These are phyloP conservation scores for Oreochromis spilurus DNA, from an alignment of 2,113 vertebrate species.

Conservation along the genomic window DNA sequence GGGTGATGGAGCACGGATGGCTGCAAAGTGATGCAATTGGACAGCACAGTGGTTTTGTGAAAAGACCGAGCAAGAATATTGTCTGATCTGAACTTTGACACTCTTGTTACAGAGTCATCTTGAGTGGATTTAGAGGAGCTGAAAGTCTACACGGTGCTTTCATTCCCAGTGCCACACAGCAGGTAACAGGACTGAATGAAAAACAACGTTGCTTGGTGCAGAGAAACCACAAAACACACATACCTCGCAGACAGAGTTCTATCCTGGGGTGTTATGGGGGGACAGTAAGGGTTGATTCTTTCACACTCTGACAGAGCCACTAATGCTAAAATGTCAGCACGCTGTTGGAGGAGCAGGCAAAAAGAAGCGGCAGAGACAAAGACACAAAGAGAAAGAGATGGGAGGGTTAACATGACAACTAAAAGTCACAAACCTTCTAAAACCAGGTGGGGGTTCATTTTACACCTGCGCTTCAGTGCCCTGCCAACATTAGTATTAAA, in stretches of 20 bases:
- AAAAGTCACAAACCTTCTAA: background rate
- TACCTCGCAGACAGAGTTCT: slow-evolving; percentile 11
- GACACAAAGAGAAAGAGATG: background rate
- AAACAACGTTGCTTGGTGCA: background rate
- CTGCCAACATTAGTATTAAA: background rate
- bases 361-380: background rate
- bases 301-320: slow-evolving; percentile 39
- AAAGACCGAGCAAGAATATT: slow-evolving; percentile 19
- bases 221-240: slow-evolving; percentile 12
- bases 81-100: slow-evolving; percentile 48
- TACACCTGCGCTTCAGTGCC: slow-evolving; percentile 9
- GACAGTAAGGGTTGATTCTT: background rate
- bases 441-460: slow-evolving; percentile 16
- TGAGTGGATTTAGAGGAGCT: slow-evolving; percentile 31
- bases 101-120: slow-evolving; percentile 22
- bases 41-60: slow-evolving; percentile 5
- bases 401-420: background rate
- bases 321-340: slow-evolving; percentile 50
- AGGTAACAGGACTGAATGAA: background rate
- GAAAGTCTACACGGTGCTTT: slow-evolving; percentile 10
- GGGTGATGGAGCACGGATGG: background rate
- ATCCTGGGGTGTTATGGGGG: background rate
- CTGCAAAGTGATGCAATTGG: slow-evolving; percentile 18
- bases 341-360: background rate
- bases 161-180: slow-evolving; percentile 11